A percentile compares a stretch with the other conserved stretches of the same genome.
Conservation (phyloP, 2,113 vertebrate species). For the Melanostigma gelatinosum region DNA sequence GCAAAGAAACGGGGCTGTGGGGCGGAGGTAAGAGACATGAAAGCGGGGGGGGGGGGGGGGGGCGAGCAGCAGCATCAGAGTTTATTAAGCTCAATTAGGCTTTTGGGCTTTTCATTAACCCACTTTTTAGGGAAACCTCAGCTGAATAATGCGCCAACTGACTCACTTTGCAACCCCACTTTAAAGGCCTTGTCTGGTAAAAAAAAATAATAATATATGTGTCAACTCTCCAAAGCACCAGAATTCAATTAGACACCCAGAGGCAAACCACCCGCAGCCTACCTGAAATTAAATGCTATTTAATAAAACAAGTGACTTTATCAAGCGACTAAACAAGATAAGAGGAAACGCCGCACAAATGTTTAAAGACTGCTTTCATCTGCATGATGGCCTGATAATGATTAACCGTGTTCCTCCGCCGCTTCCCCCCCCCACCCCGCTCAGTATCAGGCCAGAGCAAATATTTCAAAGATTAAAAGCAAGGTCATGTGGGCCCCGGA, state of each 20-base stretch:
- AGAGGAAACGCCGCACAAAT: constrained; percentile 15
- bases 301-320: constrained; percentile 62
- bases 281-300: constrained; percentile 74
- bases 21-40: constrained; percentile 57
- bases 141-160: constrained; percentile 77
- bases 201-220: constrained; percentile 60
- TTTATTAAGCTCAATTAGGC: constrained; percentile 82
- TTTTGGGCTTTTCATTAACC: constrained; percentile 84
- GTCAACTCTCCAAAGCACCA: constrained; percentile 71
- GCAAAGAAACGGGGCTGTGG: constrained; percentile 38
- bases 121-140: constrained; percentile 80
- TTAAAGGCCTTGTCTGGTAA: constrained; percentile 65
- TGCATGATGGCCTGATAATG: constrained; percentile 42
- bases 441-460: constrained; percentile 57
- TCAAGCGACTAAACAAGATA: constrained; percentile 57
- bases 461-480: constrained; percentile 58
- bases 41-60: constrained; percentile 65
- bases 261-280: constrained; percentile 61
- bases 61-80: constrained; percentile 67
- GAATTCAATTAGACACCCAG: constrained; percentile 71
- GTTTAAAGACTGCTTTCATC: constrained; percentile 24
- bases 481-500: constrained; percentile 54
- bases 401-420: constrained; percentile 51
- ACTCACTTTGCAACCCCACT: constrained; percentile 70
- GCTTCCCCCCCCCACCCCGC: constrained; percentile 12